A percentile compares a stretch with the other conserved stretches of the same genome.
These are phyloP conservation scores for Pomatorhinus ruficollis DNA, from an alignment of 2,113 vertebrate species.

Conservation along the genomic window DNA sequence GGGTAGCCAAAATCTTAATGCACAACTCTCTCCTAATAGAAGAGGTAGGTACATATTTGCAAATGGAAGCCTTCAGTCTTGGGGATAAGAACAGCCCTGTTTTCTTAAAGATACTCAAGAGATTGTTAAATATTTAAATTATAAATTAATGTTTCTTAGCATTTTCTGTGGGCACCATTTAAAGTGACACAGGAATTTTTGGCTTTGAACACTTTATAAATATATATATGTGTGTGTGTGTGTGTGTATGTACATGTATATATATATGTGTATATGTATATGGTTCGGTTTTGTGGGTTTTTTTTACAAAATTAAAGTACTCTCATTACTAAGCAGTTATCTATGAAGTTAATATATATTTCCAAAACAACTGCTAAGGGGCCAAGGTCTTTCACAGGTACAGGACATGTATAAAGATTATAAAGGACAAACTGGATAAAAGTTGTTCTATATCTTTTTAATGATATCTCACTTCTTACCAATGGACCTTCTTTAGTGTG, in stretches of 20 bases:
- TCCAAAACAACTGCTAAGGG: neutral
- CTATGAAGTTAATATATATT: neutral
- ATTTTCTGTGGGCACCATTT: neutral
- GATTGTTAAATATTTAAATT: neutral
- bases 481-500: neutral
- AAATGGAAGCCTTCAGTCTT: neutral
- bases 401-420: neutral
- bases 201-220: neutral
- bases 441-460: neutral
- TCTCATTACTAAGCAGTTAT: neutral
- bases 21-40: neutral
- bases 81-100: neutral
- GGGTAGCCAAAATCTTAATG: neutral
- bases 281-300: neutral
- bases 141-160: neutral
- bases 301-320: neutral
- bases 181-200: neutral
- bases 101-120: neutral
- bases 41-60: neutral
- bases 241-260: too few species aligned
- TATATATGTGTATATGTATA: neutral
- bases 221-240: fast-evolving
- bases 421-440: neutral
- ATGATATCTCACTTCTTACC: neutral
- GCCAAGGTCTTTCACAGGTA: neutral